These are phyloP conservation scores for Gadopsis marmoratus DNA, from an alignment of 2,797 vertebrate genomes.

Conservation along the genomic window DNA sequence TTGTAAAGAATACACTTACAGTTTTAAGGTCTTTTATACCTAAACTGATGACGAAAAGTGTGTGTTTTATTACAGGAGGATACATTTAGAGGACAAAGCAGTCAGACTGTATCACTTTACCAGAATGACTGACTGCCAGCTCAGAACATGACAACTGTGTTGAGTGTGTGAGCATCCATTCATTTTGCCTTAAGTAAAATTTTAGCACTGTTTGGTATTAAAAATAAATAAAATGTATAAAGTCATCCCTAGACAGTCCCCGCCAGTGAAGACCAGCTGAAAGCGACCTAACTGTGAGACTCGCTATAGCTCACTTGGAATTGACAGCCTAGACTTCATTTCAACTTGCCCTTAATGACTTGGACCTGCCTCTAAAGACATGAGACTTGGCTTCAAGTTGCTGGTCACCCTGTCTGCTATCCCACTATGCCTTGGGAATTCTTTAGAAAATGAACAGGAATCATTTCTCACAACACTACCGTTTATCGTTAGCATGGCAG, in stretches of 20 bases:
- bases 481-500: too few species aligned
- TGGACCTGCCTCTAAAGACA: neutral
- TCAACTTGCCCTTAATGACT: neutral
- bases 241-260: slow-evolving; percentile 17
- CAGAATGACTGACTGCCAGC: slow-evolving; percentile 37
- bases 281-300: neutral
- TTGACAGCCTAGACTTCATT: too few species aligned
- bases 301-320: neutral
- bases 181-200: slow-evolving; percentile 41
- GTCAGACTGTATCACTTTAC: slow-evolving; percentile 38
- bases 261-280: neutral
- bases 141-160: neutral
- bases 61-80: slow-evolving; percentile 34
- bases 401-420: neutral
- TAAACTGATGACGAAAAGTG: slow-evolving; percentile 22
- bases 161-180: slow-evolving; percentile 41
- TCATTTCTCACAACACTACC: neutral
- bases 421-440: neutral
- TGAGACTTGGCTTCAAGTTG: too few species aligned
- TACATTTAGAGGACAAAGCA: slow-evolving; percentile 54
- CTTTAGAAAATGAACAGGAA: neutral
- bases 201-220: slow-evolving; percentile 23
- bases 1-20: slow-evolving; percentile 50
- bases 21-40: slow-evolving; percentile 38
- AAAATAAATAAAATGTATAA: slow-evolving; percentile 23